Base-by-base conservation (phyloP, 2,888 invertebrate genomes). In the Leptinotarsa haldemani region DNA sequence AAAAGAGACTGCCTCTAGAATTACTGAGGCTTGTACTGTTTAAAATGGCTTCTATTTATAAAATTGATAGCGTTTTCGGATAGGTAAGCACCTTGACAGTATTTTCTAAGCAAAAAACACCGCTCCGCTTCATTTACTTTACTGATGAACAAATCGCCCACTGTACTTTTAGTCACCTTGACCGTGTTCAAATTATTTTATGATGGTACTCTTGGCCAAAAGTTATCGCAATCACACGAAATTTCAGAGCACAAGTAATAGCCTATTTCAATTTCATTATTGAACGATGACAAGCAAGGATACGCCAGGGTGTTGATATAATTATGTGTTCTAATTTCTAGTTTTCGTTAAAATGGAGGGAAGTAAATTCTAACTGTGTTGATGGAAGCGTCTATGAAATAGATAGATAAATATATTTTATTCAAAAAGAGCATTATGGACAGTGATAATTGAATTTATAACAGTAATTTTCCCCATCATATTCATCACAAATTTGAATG, bases 21-120 rank as follows among this genome's bases (percentile, higher is more conserved):
- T 20, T 56, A 13, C 13, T 56, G 13, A 20, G 4, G 18, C 2
- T 18, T 25, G 13, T 13, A 22, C 13, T 56, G 25, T 20, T 22
- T 2, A 4, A 56, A 22, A 25, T 56, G 12, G 3, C 16, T 73
- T 69, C 76, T 76, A 80, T 75, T 77, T 75, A 75, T 70, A 78
- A 69, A 75, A 70, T 76, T 73, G 77, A 78, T 30, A 40, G 18
- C 25, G 78, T 80, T 80, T 78, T 79, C 73, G 68, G 71, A 77
- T 77, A 80, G 80, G 78, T 77, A 73, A 79, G 71, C 77, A 78
- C 79, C 79, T 80, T 80, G 79, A 72, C 69, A 77, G 70, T 78
- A 78, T 79, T 79, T 80, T 80, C 77, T 76, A 58, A 71, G 53
- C 30, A 75, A 70, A 69, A 77, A 75, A 56, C 48, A 65, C 77